Percentiles rank a stretch among this genome's conserved stretches.
Conservation (phyloP, 2,888 invertebrate species). For the Apantesis nais region DNA sequence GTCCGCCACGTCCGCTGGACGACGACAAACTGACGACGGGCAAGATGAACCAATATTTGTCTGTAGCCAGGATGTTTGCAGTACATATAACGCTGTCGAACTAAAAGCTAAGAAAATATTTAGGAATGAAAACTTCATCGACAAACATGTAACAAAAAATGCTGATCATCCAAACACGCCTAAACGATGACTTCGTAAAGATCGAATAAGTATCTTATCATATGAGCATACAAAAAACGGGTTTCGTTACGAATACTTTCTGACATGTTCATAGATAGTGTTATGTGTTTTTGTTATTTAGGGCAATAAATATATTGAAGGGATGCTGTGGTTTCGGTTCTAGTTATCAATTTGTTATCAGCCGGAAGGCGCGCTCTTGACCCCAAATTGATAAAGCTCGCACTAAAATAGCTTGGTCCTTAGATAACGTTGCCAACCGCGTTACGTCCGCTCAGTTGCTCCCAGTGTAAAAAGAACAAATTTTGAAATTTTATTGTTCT, state of each 20-base stretch:
- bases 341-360: constrained; percentile 65
- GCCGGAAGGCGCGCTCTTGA: constrained; percentile 83
- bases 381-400: constrained; percentile 71
- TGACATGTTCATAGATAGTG: constrained; percentile 47
- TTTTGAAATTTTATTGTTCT: neutral
- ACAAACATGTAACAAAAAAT: constrained; percentile 63
- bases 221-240: constrained; percentile 57
- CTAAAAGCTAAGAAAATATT: constrained; percentile 79
- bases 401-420: constrained; percentile 62
- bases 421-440: constrained; percentile 50
- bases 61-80: constrained; percentile 79
- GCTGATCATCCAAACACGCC: constrained; percentile 50
- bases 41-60: constrained; percentile 75
- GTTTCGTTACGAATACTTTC: constrained; percentile 52
- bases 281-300: constrained; percentile 56
- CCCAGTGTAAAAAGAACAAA: constrained; percentile 11
- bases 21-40: constrained; percentile 58
- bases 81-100: constrained; percentile 66
- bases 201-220: constrained; percentile 64
- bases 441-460: constrained; percentile 36
- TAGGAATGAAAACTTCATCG: constrained; percentile 62
- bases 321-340: constrained; percentile 74
- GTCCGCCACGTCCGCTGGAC: constrained; percentile 67
- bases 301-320: constrained; percentile 61
- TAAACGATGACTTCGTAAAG: constrained; percentile 35